Conservation (phyloP, 2,113 vertebrate species). For the Plectropomus leopardus region DNA sequence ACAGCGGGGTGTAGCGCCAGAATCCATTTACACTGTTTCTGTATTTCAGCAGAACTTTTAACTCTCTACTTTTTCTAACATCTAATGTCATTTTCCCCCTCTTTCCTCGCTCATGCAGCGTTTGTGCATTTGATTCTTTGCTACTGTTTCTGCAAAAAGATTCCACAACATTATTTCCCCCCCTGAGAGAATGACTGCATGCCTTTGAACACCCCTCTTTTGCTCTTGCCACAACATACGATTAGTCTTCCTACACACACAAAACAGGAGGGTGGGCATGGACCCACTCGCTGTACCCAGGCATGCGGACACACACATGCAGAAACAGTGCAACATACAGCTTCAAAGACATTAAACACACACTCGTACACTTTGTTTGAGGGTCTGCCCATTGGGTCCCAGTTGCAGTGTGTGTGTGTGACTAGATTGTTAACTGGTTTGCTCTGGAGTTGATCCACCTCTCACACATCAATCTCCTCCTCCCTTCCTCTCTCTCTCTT, state of each 20-base stretch:
- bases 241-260: conserved; percentile 46
- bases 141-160: conserved; percentile 42
- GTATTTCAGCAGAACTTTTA: background rate
- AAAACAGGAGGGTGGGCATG: background rate
- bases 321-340: background rate
- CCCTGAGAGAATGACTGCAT: conserved; percentile 35
- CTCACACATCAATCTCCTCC: conserved; percentile 28
- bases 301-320: conserved; percentile 6
- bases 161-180: conserved; percentile 55
- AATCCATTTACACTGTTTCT: background rate
- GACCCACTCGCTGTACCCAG: background rate
- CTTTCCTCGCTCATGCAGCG: background rate
- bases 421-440: conserved; percentile 63
- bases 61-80: conserved; percentile 15
- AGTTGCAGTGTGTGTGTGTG: conserved; percentile 52
- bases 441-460: conserved; percentile 47
- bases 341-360: conserved; percentile 17
- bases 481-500: background rate
- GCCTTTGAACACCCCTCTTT: conserved; percentile 58
- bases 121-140: background rate
- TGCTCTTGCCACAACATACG: conserved; percentile 49
- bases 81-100: background rate
- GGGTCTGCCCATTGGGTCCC: conserved; percentile 46
- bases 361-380: conserved; percentile 35
- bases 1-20: background rate